Conservation (phyloP, 2,888 invertebrate genomes). For the Lycocerus yunnanus region DNA sequence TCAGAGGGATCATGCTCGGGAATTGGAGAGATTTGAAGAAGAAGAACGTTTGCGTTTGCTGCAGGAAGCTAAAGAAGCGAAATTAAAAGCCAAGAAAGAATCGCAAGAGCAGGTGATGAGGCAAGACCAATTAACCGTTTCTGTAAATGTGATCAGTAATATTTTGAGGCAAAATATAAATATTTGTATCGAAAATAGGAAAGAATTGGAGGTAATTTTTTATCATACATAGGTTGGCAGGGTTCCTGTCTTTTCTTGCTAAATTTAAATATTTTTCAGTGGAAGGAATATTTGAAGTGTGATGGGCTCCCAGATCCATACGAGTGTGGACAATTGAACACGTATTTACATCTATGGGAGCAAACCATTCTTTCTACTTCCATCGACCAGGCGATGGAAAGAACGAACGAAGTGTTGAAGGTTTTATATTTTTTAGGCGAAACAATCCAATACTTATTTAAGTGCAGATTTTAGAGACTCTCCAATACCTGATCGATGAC, state of each 20-base stretch:
- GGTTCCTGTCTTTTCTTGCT: too few species aligned
- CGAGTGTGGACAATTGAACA: slow-evolving; percentile 58
- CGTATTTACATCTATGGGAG: slow-evolving; percentile 60
- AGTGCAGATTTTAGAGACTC: background rate
- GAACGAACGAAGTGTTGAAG: slow-evolving; percentile 55
- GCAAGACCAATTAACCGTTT: slow-evolving; percentile 43
- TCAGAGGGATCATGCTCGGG: slow-evolving; percentile 40
- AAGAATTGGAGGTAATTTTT: slow-evolving; percentile 31
- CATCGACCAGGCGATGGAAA: slow-evolving; percentile 52
- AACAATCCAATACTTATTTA: background rate
- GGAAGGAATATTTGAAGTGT: slow-evolving; percentile 60
- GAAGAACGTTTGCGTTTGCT: slow-evolving; percentile 41
- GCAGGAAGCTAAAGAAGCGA: slow-evolving; percentile 43
- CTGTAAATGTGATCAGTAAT: slow-evolving; percentile 23
- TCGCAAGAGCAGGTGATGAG: slow-evolving; percentile 43
- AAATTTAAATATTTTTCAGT: slow-evolving; percentile 54
- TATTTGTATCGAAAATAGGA: slow-evolving; percentile 31
- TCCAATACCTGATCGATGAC: background rate
- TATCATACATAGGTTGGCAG: too few species aligned
- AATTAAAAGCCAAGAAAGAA: slow-evolving; percentile 51
- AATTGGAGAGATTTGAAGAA: slow-evolving; percentile 37
- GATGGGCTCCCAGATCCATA: slow-evolving; percentile 61
- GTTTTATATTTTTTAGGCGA: slow-evolving; percentile 38
- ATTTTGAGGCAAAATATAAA: slow-evolving; percentile 20
- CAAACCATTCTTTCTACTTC: slow-evolving; percentile 51